These are phyloP conservation scores for Polydrusus tereticollis DNA, from an alignment of 2,888 invertebrate genomes.

Conservation along the genomic window DNA sequence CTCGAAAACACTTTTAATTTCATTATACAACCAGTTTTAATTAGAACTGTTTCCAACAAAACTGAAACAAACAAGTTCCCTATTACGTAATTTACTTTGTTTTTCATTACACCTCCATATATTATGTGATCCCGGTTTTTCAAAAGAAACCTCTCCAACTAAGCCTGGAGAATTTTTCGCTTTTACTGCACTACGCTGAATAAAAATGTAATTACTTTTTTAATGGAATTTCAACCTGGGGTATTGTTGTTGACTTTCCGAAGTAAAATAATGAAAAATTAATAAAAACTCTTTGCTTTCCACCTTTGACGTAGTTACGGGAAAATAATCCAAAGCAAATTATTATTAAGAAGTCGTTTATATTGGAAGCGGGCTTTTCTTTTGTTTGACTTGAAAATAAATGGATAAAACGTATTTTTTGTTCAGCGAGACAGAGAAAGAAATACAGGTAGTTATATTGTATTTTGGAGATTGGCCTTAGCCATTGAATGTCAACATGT, in stretches of 20 bases:
- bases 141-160: background rate
- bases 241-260: background rate
- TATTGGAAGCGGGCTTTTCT: too few species aligned
- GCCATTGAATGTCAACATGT: too few species aligned
- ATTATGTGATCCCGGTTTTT: background rate
- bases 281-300: background rate
- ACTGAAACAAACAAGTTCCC: background rate
- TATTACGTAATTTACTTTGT: background rate
- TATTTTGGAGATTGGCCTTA: too few species aligned
- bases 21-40: background rate
- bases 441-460: too few species aligned
- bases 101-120: background rate
- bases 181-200: background rate
- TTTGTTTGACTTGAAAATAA: too few species aligned
- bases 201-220: constrained; percentile 6
- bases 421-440: too few species aligned
- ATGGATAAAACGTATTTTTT: too few species aligned
- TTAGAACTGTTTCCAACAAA: background rate
- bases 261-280: constrained; percentile 1
- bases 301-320: background rate
- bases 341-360: too few species aligned
- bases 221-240: background rate
- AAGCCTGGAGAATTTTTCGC: background rate
- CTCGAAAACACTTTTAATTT: constrained; percentile 14
- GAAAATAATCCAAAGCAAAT: background rate